Evolutionary conservation across 2,888 invertebrate genomes (phyloP).

Genomic region (Xestia c-nigrum): DNA sequence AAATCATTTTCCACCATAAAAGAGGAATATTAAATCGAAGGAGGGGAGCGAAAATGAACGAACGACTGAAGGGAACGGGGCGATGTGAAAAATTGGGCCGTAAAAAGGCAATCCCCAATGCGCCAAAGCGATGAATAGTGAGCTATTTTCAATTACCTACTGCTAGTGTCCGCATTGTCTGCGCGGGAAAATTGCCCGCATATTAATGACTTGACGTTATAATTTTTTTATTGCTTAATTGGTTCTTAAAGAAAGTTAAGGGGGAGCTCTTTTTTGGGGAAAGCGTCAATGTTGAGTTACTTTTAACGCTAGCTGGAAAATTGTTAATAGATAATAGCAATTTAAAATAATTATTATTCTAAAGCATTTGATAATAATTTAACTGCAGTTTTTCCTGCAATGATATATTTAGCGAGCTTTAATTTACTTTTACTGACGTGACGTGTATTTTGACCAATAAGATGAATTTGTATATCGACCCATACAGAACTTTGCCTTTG

Average conservation of each 20-base stretch:
- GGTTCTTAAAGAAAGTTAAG: slow-evolving; percentile 6
- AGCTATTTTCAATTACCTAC: slow-evolving; percentile 81
- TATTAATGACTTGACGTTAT: slow-evolving; percentile 36
- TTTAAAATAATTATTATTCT: neutral
- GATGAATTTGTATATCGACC: neutral
- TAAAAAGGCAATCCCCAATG: slow-evolving; percentile 84
- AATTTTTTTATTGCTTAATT: slow-evolving; percentile 33
- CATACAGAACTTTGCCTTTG: neutral
- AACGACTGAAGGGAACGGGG: slow-evolving; percentile 74
- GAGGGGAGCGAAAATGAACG: slow-evolving; percentile 78
- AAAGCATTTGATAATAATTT: neutral
- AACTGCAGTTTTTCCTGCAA: neutral
- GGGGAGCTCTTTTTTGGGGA: neutral
- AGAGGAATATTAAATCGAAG: slow-evolving; percentile 86
- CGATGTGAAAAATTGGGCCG: slow-evolving; percentile 84
- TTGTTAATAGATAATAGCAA: neutral
- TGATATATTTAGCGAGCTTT: neutral
- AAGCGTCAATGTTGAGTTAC: neutral
- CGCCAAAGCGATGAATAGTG: slow-evolving; percentile 80
- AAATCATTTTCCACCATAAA: slow-evolving; percentile 85
- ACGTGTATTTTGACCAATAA: neutral
- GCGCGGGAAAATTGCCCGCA: slow-evolving; percentile 32
- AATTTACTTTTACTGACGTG: neutral
- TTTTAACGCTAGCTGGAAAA: neutral
- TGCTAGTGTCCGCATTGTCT: slow-evolving; percentile 56